Base-by-base conservation (phyloP, 92 coral and sea anemone species). In the Montipora capitata region DNA sequence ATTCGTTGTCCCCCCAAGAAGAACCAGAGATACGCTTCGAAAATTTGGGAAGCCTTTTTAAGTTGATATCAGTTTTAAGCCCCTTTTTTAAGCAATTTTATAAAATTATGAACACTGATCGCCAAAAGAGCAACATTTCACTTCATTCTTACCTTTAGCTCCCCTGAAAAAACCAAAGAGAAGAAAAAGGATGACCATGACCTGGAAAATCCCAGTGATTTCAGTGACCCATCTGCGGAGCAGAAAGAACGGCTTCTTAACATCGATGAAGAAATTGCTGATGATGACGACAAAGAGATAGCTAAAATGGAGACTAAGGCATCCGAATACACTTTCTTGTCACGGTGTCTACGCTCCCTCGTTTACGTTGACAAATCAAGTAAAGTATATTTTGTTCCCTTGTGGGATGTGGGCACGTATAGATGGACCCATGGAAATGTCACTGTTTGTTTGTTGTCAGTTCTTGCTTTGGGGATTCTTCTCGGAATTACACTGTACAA, bases 171-270 rank as follows among this genome's bases (percentile, higher is more conserved):
- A 15, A 56, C 2, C 2, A 57, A 70, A 41, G 39, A 4, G 71
- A 82, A 82, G 68, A 40, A 58, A 5, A 56, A 70, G 71, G 79
- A 82, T 4, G 79, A 82, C 1, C 59, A 58, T 40, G 86, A 82
- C 0, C 77, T 42, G 4, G 35, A 82, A 43, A 72, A 82, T 71
- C 79, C 86, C 3, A 82, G 18, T n/a, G 86, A 82, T 59, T 40
- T 20, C 8, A 70, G 63, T 38, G 86, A 82, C 42, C 86, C 86
- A 6, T 82, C 77, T 5, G 77, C 43, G 27, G 86, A 82, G 57
- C 77, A 16, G 7, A 40, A 27, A 13, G 81, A 76, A 69, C 84
- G 66, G 20, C 81, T 17, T 40, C 86, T 70, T 56, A 88, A 27
- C 68, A 39, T 82, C 15, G 92, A 89, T 35, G 57, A 83, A 58